Evolutionary conservation across 2,888 invertebrate genomes (phyloP).

Genomic region (Phytoseiulus persimilis): DNA sequence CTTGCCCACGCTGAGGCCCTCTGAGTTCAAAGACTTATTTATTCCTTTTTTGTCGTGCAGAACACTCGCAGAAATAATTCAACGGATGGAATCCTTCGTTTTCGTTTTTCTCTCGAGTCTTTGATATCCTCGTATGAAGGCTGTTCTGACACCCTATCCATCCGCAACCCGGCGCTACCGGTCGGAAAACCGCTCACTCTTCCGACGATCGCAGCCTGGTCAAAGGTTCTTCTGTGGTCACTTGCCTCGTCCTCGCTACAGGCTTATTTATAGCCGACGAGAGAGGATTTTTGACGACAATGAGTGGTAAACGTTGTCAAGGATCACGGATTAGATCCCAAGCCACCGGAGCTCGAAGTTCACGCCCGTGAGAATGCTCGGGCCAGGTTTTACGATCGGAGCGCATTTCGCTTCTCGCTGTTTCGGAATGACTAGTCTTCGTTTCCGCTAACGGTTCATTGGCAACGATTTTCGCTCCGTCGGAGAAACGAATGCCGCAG

Average conservation of each 20-base stretch:
- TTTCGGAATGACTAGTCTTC: neutral
- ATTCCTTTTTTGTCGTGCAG: neutral
- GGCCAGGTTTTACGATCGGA: neutral
- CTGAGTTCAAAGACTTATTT: neutral
- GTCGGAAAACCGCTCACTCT: neutral
- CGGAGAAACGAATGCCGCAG: neutral
- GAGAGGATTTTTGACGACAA: neutral
- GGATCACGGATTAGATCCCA: neutral
- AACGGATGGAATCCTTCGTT: neutral
- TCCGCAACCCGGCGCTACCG: neutral
- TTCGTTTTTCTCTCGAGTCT: too few species aligned
- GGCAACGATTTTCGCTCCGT: neutral
- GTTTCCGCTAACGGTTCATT: neutral
- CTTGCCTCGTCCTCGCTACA: neutral
- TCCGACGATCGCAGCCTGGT: neutral
- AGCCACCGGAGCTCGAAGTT: neutral
- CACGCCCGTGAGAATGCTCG: neutral
- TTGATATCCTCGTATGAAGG: neutral
- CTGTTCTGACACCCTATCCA: too few species aligned
- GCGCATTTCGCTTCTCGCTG: neutral
- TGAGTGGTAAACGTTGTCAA: neutral
- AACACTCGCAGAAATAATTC: neutral
- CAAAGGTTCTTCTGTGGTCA: neutral
- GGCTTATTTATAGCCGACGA: neutral
- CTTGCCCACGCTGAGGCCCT: neutral